Conservation (phyloP, 37 sponge, comb jelly and placozoan genomes). For the Oopsacas minuta region DNA sequence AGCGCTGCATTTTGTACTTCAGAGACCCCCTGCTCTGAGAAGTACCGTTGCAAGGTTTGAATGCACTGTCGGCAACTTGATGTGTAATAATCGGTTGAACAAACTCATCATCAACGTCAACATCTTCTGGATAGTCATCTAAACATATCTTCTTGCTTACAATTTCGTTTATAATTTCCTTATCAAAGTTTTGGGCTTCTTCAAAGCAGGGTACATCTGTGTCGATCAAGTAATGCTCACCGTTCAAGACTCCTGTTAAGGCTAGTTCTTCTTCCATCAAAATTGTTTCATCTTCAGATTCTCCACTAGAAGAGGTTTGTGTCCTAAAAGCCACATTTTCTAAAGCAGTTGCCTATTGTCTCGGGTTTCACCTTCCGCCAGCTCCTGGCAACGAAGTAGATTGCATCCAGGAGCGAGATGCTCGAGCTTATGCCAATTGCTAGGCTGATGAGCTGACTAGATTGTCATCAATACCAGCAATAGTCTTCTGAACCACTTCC, state of each 20-base stretch:
- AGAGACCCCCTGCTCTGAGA: background rate
- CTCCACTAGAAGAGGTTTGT: background rate
- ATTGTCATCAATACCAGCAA: conserved; percentile 3
- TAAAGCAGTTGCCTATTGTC: background rate
- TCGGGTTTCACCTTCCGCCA: background rate
- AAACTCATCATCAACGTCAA: background rate
- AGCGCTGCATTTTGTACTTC: background rate
- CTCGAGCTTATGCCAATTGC: background rate
- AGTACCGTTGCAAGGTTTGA: background rate
- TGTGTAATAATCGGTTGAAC: conserved; percentile 1
- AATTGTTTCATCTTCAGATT: background rate
- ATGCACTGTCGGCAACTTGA: background rate
- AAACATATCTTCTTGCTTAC: background rate
- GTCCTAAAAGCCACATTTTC: background rate
- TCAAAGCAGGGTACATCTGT: background rate
- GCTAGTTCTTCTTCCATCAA: background rate
- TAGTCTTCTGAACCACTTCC: background rate
- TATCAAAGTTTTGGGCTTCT: background rate
- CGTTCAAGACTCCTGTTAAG: background rate
- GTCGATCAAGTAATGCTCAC: background rate
- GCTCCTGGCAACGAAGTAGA: background rate
- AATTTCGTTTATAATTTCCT: background rate
- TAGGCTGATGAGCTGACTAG: background rate
- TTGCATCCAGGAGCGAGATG: background rate
- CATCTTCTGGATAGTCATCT: background rate